Percentiles rank a stretch among this genome's conserved stretches.
These are phyloP conservation scores for Sinonovacula constricta DNA, from an alignment of 1,140 invertebrate species.

Conservation along the genomic window DNA sequence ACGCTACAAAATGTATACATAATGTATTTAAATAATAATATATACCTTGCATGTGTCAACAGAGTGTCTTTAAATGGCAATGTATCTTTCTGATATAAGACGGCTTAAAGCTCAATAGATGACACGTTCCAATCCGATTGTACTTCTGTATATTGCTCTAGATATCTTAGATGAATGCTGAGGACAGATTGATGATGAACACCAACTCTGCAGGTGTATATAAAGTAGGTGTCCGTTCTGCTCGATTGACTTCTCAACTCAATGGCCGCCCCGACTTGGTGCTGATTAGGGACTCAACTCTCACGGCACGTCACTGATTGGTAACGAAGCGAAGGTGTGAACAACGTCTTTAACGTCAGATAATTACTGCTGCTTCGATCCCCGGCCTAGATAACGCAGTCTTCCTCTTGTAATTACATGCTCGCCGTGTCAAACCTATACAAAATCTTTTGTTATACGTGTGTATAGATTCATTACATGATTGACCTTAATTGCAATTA, in stretches of 20 bases:
- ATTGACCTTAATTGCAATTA: background rate
- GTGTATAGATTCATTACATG: background rate
- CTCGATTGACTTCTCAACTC: background rate
- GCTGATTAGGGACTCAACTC: background rate
- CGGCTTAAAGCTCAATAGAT: background rate
- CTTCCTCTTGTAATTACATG: background rate
- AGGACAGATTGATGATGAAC: background rate
- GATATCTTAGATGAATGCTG: background rate
- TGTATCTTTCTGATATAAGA: background rate
- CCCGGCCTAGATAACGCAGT: background rate
- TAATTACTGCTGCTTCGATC: background rate
- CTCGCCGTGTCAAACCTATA: background rate
- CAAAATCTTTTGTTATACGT: background rate
- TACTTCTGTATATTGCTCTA: background rate
- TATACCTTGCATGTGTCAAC: background rate
- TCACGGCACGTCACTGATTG: background rate
- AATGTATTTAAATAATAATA: too few species aligned
- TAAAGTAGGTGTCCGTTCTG: background rate
- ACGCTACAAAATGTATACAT: too few species aligned
- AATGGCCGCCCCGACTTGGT: background rate
- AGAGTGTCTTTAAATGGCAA: background rate
- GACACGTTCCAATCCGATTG: background rate
- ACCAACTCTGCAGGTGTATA: background rate
- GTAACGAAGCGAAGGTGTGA: background rate
- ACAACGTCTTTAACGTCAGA: background rate